Evolutionary conservation across 2,113 vertebrate genomes (phyloP), one percentile per base, ranked within the genome.

Genomic region (Burhinus oedicnemus): DNA sequence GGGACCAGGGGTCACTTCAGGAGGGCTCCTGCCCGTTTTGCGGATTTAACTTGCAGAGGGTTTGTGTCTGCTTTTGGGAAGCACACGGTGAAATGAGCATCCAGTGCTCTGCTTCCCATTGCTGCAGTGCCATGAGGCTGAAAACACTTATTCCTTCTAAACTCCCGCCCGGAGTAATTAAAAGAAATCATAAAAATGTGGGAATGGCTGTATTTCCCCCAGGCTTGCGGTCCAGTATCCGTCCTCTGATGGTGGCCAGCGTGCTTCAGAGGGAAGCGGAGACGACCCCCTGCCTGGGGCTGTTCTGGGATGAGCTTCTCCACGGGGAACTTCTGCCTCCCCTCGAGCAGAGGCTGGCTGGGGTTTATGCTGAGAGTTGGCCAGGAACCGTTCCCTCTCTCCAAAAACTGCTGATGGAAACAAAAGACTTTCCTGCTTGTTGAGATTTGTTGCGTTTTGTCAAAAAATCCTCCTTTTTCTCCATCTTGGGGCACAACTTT

Each of bases 1-100:
- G 7, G 55, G 51, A 42, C 30, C 70, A 19, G 78, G 4, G n/a
- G 11, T 60, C 79, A 20, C 22, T 30, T 20, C 25, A 25, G 58
- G 60, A 80, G 32, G 57, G 49, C 49, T 90, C 32, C 9, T 72
- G 79, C 44, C 32, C 3, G 1, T 57, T 74, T 45, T 34, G 38
- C 38, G 30, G 8, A 6, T 66, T 45, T 25, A 8, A 58, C n/a
- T 62, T 29, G 4, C 6, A 3, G 5, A 52, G 58, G 15, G 2
- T 26, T 65, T 71, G 29, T 2, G 1, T 6, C 1, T 8, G n/a
- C 29, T 29, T 68, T 71, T 27, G 12, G 32, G 26, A 32, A 51
- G 57, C 40, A 10, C 42, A 2, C 0, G 1, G 47, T 65, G 32
- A 42, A 45, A 36, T 0, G 8, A 32, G 6, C 12, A 5, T 18